Conservation (phyloP, 2,113 vertebrate genomes). For the Notarius lentiginosus region DNA sequence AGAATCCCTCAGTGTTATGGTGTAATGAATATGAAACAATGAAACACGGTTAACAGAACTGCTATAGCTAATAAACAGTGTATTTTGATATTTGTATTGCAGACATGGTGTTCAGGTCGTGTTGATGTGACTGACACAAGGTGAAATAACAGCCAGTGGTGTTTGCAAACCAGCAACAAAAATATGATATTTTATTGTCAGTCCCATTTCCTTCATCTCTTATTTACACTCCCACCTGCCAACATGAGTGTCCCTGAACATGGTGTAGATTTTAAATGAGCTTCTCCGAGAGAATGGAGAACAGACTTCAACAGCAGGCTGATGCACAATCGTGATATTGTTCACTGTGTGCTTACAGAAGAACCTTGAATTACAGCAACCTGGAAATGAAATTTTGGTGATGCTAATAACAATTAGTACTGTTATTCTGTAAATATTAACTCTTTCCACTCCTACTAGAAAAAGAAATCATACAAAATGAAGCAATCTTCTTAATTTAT, state of each 20-base stretch:
- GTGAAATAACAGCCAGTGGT: neutral
- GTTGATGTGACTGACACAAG: neutral
- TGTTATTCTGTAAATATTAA: neutral
- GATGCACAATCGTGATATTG: neutral
- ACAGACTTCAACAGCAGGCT: neutral
- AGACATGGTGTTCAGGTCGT: neutral
- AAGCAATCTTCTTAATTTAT: neutral
- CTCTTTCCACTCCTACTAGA: no score
- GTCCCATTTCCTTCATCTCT: neutral
- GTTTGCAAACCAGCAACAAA: neutral
- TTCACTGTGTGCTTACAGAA: neutral
- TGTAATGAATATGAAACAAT: neutral
- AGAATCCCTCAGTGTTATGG: neutral
- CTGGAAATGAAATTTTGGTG: neutral
- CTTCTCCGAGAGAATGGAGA: neutral
- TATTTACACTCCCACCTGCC: neutral
- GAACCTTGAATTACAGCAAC: neutral
- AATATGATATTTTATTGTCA: conserved; percentile 7
- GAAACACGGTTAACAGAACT: neutral
- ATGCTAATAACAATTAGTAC: neutral
- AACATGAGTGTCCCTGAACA: neutral
- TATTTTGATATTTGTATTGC: neutral
- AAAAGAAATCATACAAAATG: neutral
- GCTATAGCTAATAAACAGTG: neutral
- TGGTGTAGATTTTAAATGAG: neutral